Evolutionary conservation across 2,888 invertebrate genomes (phyloP).

Genomic region (Schizaphis graminum): DNA sequence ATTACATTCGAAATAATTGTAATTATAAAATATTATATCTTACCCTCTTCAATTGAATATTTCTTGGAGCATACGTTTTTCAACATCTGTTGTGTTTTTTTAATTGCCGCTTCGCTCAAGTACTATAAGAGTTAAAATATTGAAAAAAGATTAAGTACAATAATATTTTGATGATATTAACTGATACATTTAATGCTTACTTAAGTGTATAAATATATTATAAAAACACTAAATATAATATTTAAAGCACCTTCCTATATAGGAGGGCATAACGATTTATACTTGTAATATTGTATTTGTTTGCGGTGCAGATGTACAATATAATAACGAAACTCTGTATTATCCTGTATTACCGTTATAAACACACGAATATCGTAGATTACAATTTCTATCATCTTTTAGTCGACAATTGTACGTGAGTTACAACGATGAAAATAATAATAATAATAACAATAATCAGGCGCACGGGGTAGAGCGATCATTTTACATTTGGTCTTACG

Average conservation of each 20-base stretch:
- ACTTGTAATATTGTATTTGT: not conserved
- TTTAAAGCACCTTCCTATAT: too few relatives aligned
- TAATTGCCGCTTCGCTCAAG: conserved; percentile 36
- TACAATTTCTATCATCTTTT: not conserved
- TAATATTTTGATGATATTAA: not conserved
- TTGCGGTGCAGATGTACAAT: not conserved
- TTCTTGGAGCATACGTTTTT: conserved; percentile 54
- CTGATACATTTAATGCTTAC: not conserved
- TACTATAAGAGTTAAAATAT: conserved; percentile 5
- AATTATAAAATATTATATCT: not conserved
- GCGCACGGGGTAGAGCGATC: not conserved
- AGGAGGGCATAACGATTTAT: not conserved
- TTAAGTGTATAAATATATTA: too few relatives aligned
- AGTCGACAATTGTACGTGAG: not conserved
- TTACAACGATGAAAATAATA: not conserved
- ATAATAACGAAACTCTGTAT: not conserved
- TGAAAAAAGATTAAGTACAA: not conserved
- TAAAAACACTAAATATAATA: not conserved
- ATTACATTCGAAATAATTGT: not conserved
- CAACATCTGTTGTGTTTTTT: conserved; percentile 45
- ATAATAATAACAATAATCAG: not conserved
- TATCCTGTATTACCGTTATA: not conserved
- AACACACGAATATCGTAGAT: not conserved
- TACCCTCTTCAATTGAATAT: conserved; percentile 14
- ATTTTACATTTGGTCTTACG: not conserved